Evolutionary conservation across 2,113 vertebrate species (phyloP), one percentile per base, ranked within the genome.

Genomic region (Himantopus leucocephalus): DNA sequence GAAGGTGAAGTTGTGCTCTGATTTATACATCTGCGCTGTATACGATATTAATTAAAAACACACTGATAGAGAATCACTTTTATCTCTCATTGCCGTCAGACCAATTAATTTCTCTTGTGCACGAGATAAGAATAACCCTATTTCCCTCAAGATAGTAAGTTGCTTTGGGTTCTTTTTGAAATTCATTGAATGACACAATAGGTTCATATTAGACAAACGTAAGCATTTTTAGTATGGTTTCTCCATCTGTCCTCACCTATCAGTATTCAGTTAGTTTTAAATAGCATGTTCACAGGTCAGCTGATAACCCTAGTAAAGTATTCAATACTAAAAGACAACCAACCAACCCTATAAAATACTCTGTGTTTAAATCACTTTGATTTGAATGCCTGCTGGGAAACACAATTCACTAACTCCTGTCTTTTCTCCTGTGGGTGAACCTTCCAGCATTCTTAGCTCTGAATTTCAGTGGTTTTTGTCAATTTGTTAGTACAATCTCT

Each of bases 21-120:
- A 68, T 96, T 88, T 95, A 74, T 91, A 39, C 43, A 87, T 62
- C 60, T 59, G 37, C 19, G 6, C 59, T 95, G 53, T 88, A 48
- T 95, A 66, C 8, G 60, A 72, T 96, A 90, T 37, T 94, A 47
- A 32, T 94, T 95, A 90, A 96, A 96, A 88, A 82, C n/a, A 55
- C 29, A 14, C 27, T 80, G 81, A 45, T 60, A 92, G 74, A 96
- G 73, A 85, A 93, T 81, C 72, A 59, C 59, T 96, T 79, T 82
- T 85, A 43, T 92, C 55, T 94, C 52, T 97, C 45, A 66, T 63
- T 95, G 73, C 68, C 71, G 41, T 93, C 77, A 90, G 75, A 75
- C 41, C 74, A 95, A 93, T 88, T 94, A 30, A 88, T 92, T 94
- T 94, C 9, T 94, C 94, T 77, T 74, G 19, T 75, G 22, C 41